Percentiles rank a stretch among this genome's conserved stretches.
These are phyloP conservation scores for Mizuhopecten yessoensis DNA, from an alignment of 1,140 invertebrate species.

Conservation along the genomic window DNA sequence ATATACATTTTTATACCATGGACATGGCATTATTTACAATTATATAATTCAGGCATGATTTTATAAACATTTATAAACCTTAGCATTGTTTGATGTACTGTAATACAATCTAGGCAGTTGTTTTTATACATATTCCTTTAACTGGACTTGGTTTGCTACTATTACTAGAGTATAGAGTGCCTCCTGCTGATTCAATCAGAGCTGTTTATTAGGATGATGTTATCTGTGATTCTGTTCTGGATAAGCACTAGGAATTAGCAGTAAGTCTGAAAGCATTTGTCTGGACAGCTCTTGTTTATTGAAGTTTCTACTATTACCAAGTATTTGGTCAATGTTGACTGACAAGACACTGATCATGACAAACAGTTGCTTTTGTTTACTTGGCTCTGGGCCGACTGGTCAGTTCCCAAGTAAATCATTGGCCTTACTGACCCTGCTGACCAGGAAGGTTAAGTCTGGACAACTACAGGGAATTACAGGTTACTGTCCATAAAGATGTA, in stretches of 20 bases:
- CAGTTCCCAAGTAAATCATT: conserved; percentile 25
- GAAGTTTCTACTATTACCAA: background rate
- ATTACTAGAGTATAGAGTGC: background rate
- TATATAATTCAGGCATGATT: no score
- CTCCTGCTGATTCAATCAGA: background rate
- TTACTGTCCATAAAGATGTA: background rate
- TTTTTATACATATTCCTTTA: no score
- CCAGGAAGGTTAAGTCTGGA: background rate
- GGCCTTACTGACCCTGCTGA: background rate
- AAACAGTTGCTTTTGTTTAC: conserved; percentile 9
- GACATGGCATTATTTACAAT: no score
- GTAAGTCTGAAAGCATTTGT: background rate
- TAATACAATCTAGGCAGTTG: no score
- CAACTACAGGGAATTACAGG: background rate
- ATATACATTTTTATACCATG: no score
- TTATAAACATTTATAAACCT: no score
- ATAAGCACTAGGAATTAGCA: background rate
- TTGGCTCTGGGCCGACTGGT: conserved; percentile 36
- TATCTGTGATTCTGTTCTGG: background rate
- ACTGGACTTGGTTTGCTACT: no score
- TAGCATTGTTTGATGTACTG: no score
- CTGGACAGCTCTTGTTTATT: conserved; percentile 1
- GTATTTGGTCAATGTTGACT: background rate
- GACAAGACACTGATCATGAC: no score
- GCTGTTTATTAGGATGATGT: background rate